Base-by-base conservation (phyloP, 2,113 vertebrate species). In the Pterophyllum scalare region DNA sequence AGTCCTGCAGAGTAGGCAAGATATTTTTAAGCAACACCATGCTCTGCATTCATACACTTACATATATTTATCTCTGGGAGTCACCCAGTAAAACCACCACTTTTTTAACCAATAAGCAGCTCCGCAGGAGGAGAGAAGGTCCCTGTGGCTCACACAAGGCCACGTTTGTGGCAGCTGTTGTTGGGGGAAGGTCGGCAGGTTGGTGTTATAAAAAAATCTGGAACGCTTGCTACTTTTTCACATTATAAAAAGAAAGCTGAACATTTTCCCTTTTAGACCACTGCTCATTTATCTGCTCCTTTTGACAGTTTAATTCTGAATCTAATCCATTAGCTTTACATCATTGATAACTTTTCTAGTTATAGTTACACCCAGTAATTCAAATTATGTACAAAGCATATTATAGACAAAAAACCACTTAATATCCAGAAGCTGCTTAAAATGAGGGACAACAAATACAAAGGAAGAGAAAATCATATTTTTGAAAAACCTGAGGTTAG, bases 21-120 rank as follows among this genome's bases (percentile, higher is more conserved):
- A 64, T 76, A 60, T 86, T 79, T 90, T 87, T 65, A 76, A 87
- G 77, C 59, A 85, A 81, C 82, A 65, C 87, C 77, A 77, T 74
- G 62, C 77, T 79, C n/a, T 80, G 62, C 77, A 67, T 65, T 83
- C 80, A 88, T 58, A 59, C 40, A 74, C 49, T 65, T 26, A 79
- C 17, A 64, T 76, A 84, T 54, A 65, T 87, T 81, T 49, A 82
- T 46, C 40, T 61, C 74, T 75, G 83, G 75, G 64, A 74, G 81
- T 49, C 28, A 65, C n/a, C 56, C 52, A 67, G 60, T 46, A 7
- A 35, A 74, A 72, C 80, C 81, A 35, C 58, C 40, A 33, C 58
- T 74, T 59, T 52, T 33, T 7, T 62, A 38, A 86, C 84, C 75
- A 80, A 83, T 79, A 62, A 87, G 77, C 75, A 54, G 20, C 54